These are phyloP conservation scores for Heliconius aoede DNA, from an alignment of 2,888 invertebrate species.

Conservation along the genomic window DNA sequence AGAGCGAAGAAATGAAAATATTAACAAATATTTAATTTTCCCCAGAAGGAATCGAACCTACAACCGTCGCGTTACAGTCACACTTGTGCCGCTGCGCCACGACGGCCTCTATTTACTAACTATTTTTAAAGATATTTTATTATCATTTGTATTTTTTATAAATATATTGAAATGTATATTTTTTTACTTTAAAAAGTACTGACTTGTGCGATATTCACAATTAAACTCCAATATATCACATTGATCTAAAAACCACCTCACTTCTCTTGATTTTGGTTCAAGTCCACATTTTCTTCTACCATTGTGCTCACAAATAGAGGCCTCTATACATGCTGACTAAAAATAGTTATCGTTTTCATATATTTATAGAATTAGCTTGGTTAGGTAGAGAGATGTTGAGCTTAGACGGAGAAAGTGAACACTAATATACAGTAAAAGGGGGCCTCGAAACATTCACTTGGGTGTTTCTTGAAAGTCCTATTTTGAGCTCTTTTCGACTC, in stretches of 20 bases:
- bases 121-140: no score
- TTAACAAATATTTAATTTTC: no score
- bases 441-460: no score
- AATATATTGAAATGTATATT: no score
- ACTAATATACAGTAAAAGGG: neutral
- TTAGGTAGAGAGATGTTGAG: neutral
- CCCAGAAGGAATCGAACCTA: no score
- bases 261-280: conserved; percentile 55
- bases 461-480: neutral
- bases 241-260: conserved; percentile 68
- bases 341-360: conserved; percentile 37
- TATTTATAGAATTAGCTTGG: neutral
- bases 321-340: conserved; percentile 61
- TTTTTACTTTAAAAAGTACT: conserved; percentile 40
- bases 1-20: no score
- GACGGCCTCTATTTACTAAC: no score
- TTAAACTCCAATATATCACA: conserved; percentile 73
- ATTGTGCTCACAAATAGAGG: conserved; percentile 60
- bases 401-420: neutral
- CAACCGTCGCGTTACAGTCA: no score
- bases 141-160: no score
- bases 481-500: neutral
- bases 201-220: conserved; percentile 70
- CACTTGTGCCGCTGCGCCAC: no score
- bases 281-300: conserved; percentile 61